These are phyloP conservation scores for Pelochelys cantorii DNA, from an alignment of 2,797 vertebrate genomes.

Conservation along the genomic window DNA sequence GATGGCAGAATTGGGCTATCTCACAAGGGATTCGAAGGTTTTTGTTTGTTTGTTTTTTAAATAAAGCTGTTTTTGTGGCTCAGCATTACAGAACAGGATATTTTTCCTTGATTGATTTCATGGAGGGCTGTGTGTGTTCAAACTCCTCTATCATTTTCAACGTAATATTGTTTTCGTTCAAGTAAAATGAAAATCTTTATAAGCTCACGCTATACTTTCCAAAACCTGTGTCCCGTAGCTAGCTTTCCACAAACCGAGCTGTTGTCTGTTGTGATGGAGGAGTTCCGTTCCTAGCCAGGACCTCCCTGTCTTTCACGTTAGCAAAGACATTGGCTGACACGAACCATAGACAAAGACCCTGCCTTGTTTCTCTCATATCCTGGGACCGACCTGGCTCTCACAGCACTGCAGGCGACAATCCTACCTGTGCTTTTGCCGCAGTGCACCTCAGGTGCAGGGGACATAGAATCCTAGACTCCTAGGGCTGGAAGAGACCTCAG, in stretches of 20 bases:
- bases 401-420: background rate
- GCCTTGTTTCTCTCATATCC: background rate
- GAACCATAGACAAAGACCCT: background rate
- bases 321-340: accelerated
- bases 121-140: background rate
- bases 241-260: accelerated
- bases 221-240: background rate
- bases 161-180: background rate
- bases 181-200: background rate
- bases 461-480: no score
- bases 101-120: background rate
- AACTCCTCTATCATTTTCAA: constrained; percentile 44
- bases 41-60: background rate
- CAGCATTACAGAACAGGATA: background rate
- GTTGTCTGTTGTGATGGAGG: background rate
- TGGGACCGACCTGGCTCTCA: background rate
- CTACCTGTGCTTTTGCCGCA: background rate
- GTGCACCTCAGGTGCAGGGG: background rate
- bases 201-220: accelerated
- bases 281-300: accelerated
- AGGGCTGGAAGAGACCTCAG: no score
- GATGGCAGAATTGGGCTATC: constrained; percentile 20
- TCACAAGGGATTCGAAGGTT: background rate
- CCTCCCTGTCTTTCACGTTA: background rate
- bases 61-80: constrained; percentile 12